Evolutionary conservation across 1,140 invertebrate genomes (phyloP).

Genomic region (Bradysia coprophila): DNA sequence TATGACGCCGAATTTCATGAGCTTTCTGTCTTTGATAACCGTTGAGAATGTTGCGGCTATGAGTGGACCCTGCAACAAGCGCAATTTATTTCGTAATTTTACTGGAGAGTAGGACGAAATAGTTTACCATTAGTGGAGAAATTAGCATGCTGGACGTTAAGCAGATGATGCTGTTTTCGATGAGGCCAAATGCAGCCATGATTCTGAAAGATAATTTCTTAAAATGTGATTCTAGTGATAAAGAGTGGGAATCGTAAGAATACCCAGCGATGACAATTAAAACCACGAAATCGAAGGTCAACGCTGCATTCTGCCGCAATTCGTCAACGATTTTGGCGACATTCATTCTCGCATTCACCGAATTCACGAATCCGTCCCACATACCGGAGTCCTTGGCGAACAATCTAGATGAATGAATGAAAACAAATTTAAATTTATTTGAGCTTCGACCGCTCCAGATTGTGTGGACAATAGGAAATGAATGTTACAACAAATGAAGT

Average conservation of each 20-base stretch:
- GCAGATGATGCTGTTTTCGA: constrained; percentile 56
- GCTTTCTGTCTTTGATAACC: constrained; percentile 39
- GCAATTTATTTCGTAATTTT: constrained; percentile 1
- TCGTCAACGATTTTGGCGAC: constrained; percentile 49
- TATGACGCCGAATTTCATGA: constrained; percentile 35
- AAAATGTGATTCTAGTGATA: not conserved
- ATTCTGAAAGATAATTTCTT: constrained; percentile 12
- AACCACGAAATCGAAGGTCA: constrained; percentile 57
- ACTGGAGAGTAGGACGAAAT: too few species aligned
- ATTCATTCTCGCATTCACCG: constrained; percentile 39
- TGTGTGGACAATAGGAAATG: too few species aligned
- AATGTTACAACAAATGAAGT: too few species aligned
- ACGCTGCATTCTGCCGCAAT: constrained; percentile 37
- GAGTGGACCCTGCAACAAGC: constrained; percentile 47
- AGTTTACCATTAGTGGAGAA: constrained; percentile 52
- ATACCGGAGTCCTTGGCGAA: too few species aligned
- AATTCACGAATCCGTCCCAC: constrained; percentile 35
- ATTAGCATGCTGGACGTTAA: constrained; percentile 62
- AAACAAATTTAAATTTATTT: too few species aligned
- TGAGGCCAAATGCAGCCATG: constrained; percentile 43
- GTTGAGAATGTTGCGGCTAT: constrained; percentile 53
- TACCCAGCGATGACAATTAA: constrained; percentile 47
- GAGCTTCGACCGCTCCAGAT: too few species aligned
- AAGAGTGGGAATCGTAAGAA: constrained; percentile 3
- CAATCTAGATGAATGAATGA: too few species aligned